A percentile compares a stretch with the other conserved stretches of the same genome.
Evolutionary conservation across 2,888 invertebrate genomes (phyloP).

Genomic region (Phalera bucephala): DNA sequence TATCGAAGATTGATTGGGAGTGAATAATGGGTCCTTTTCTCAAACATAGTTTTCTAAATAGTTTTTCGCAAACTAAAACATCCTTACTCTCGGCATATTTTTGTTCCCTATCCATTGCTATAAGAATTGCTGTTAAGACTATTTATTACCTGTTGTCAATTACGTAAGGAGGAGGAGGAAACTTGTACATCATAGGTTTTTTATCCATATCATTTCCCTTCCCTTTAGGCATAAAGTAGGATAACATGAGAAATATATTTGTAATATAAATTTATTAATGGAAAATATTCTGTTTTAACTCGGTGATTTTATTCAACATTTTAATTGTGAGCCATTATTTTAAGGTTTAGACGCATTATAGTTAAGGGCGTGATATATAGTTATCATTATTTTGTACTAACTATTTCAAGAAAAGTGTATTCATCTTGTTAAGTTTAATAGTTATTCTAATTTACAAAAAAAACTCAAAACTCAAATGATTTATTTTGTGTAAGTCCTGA

Average conservation of each 20-base stretch:
- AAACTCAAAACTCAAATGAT: too few species aligned
- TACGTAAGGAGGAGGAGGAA: not conserved
- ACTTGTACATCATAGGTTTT: slow-evolving; percentile 18
- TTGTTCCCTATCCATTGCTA: slow-evolving; percentile 2
- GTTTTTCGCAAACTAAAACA: too few species aligned
- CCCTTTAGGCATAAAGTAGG: slow-evolving; percentile 21
- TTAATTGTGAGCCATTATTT: too few species aligned
- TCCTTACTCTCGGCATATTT: slow-evolving; percentile 4
- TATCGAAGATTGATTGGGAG: too few species aligned
- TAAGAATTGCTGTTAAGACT: not conserved
- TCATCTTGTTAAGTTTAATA: too few species aligned
- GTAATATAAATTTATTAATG: slow-evolving; percentile 17
- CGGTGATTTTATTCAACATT: not conserved
- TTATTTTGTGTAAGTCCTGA: too few species aligned
- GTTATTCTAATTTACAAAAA: too few species aligned
- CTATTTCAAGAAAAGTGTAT: too few species aligned
- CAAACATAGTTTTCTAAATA: too few species aligned
- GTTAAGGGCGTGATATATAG: too few species aligned
- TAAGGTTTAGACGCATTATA: slow-evolving; percentile 1
- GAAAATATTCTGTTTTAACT: slow-evolving; percentile 15
- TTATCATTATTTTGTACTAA: too few species aligned
- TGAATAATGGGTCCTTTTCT: too few species aligned
- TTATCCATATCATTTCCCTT: slow-evolving; percentile 18
- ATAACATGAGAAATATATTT: slow-evolving; percentile 21
- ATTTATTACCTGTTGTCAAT: slow-evolving; percentile 2